phyloP scores from a whole-genome alignment of 2,888 invertebrate species.

The Lithophane leautieri region DNA sequence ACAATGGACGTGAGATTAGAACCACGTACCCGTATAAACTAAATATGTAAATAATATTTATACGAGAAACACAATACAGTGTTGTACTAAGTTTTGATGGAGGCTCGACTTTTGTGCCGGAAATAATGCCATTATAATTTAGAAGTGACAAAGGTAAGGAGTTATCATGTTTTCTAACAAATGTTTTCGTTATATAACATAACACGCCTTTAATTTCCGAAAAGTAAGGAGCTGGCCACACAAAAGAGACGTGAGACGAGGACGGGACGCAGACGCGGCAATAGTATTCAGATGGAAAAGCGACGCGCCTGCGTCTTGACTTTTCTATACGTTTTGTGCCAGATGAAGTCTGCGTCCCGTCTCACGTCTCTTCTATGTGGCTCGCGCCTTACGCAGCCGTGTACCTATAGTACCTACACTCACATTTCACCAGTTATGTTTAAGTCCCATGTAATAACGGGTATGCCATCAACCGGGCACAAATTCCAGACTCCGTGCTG shows the following conservation, averaged over 20 bases:
- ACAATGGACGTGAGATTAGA: constrained; percentile 68
- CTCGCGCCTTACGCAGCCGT: too few species aligned
- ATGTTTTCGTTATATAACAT: constrained; percentile 17
- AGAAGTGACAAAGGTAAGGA: constrained; percentile 33
- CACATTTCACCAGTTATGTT: not conserved
- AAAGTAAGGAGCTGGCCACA: too few species aligned
- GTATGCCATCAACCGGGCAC: not conserved
- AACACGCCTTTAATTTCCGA: too few species aligned
- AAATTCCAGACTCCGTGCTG: too few species aligned
- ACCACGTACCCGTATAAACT: constrained; percentile 57
- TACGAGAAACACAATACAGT: constrained; percentile 53
- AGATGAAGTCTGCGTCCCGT: too few species aligned
- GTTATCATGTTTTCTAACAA: constrained; percentile 16
- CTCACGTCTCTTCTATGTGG: too few species aligned
- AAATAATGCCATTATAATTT: constrained; percentile 40
- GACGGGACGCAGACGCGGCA: too few species aligned
- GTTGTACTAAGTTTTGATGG: constrained; percentile 52
- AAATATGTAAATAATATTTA: constrained; percentile 64
- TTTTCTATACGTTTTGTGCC: too few species aligned
- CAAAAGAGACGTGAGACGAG: too few species aligned
- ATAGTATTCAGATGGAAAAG: too few species aligned
- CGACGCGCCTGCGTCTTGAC: too few species aligned
- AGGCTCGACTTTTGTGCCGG: constrained; percentile 45
- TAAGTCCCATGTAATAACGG: not conserved
- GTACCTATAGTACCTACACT: not conserved